These are phyloP conservation scores for Eilema depressum DNA, from an alignment of 2,888 invertebrate genomes.

Conservation along the genomic window DNA sequence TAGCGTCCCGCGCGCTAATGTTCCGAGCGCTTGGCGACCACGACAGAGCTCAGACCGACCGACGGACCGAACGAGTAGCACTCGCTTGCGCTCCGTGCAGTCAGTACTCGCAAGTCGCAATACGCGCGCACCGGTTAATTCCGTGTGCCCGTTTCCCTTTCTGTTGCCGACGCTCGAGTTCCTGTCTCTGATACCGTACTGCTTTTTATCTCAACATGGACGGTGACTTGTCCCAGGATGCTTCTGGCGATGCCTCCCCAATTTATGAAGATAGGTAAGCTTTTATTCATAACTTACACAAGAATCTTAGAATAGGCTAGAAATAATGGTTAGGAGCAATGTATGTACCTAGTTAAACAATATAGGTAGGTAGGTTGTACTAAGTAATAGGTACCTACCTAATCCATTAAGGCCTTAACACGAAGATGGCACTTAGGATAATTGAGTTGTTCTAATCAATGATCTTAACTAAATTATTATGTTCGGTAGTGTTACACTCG, in stretches of 20 bases:
- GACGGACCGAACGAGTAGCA: conserved; percentile 35
- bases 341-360: conserved; percentile 11
- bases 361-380: too few relatives aligned
- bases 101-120: conserved; percentile 62
- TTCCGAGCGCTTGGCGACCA: not conserved
- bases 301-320: conserved; percentile 25
- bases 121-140: conserved; percentile 67
- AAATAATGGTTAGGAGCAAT: conserved; percentile 24
- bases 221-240: conserved; percentile 74
- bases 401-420: not conserved
- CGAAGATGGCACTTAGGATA: not conserved
- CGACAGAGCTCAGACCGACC: conserved; percentile 41
- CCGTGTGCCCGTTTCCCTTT: conserved; percentile 63
- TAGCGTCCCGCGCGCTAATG: conserved; percentile 24
- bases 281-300: conserved; percentile 13
- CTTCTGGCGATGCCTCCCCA: conserved; percentile 75
- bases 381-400: too few relatives aligned
- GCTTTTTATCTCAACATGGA: conserved; percentile 64
- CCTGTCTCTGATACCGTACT: conserved; percentile 43
- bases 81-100: conserved; percentile 57
- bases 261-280: conserved; percentile 79
- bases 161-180: conserved; percentile 44
- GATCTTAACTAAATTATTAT: too few relatives aligned
- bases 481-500: too few relatives aligned
- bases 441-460: not conserved